phyloP scores from a whole-genome alignment of 2,113 vertebrate genomes.

The Calypte anna region DNA sequence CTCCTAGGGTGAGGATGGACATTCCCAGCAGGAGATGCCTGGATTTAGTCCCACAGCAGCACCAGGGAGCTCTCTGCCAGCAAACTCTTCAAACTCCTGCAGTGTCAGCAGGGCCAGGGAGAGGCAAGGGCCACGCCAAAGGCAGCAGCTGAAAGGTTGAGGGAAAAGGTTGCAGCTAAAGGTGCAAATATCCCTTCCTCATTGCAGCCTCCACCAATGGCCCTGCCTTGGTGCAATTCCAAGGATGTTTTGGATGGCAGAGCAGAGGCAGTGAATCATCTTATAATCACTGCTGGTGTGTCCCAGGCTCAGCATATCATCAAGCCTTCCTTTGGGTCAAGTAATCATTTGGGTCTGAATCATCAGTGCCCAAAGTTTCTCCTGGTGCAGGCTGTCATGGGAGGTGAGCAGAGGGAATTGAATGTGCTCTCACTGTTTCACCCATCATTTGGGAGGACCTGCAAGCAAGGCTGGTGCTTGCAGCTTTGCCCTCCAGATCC shows the following conservation, averaged over 20 bases:
- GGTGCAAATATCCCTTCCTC: conserved; percentile 25
- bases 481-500: neutral
- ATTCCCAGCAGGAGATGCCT: neutral
- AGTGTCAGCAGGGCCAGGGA: neutral
- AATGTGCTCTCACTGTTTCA: neutral
- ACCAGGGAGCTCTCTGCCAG: neutral
- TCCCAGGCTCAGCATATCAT: conserved; percentile 20
- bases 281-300: conserved; percentile 44
- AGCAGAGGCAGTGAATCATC: conserved; percentile 40
- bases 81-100: neutral
- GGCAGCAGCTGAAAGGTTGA: neutral
- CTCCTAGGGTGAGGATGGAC: neutral
- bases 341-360: conserved; percentile 28
- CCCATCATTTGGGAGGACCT: accelerated
- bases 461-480: neutral
- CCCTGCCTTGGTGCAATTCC: neutral
- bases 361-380: neutral
- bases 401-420: neutral
- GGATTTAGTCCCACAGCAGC: neutral
- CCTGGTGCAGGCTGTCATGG: neutral
- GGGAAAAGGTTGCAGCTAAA: conserved; percentile 13
- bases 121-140: neutral
- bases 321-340: conserved; percentile 34
- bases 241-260: conserved; percentile 64
- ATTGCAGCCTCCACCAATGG: neutral